phyloP scores from a whole-genome alignment of 2,888 invertebrate species.

The Allacma fusca region DNA sequence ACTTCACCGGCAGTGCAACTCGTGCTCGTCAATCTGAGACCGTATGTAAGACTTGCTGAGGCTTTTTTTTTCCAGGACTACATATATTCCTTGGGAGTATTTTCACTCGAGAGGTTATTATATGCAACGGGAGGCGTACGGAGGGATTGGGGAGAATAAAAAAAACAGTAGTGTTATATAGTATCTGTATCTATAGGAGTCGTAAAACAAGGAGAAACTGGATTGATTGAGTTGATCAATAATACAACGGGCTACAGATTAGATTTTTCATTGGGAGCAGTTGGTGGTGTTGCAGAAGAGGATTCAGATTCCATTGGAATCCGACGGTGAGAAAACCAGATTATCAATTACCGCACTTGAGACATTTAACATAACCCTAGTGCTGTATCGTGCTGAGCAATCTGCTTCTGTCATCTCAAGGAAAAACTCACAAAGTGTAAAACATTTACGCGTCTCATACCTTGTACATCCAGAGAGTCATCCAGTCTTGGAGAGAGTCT shows the following conservation, averaged over 20 bases:
- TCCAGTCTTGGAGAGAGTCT: background rate
- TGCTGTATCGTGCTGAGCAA: constrained; percentile 43
- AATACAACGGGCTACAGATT: constrained; percentile 29
- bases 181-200: too few species aligned
- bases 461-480: background rate
- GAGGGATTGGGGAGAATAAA: too few species aligned
- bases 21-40: too few species aligned
- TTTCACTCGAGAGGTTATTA: too few species aligned
- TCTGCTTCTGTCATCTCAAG: constrained; percentile 39
- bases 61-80: too few species aligned
- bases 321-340: constrained; percentile 43
- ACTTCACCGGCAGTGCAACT: too few species aligned
- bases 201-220: constrained; percentile 29
- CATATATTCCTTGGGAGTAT: too few species aligned
- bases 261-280: constrained; percentile 17
- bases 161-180: too few species aligned
- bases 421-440: background rate
- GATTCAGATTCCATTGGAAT: constrained; percentile 29
- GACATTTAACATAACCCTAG: constrained; percentile 39
- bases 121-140: too few species aligned
- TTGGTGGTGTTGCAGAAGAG: constrained; percentile 33
- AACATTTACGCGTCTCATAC: background rate
- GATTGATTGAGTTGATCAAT: constrained; percentile 41
- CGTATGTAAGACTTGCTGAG: too few species aligned
- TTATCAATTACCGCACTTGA: constrained; percentile 38